Conservation (phyloP, 92 coral and sea anemone species). For the Isaurus tuberculatus region DNA sequence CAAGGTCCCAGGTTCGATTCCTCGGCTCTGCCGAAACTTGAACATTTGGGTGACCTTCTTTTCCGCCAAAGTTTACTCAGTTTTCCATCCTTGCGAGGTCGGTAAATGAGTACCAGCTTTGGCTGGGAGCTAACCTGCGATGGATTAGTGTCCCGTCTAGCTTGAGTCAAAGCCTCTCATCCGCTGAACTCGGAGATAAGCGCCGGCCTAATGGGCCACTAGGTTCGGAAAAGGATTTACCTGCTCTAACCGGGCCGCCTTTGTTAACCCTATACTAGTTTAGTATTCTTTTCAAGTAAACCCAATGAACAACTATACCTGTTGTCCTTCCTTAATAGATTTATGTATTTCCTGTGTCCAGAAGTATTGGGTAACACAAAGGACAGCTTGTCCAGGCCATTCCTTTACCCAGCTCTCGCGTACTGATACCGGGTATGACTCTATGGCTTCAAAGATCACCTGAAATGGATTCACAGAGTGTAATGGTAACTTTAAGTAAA, state of each 20-base stretch:
- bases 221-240: neutral
- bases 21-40: no score
- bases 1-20: no score
- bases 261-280: neutral
- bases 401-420: conserved; percentile 94
- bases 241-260: neutral
- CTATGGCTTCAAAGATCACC: conserved; percentile 94
- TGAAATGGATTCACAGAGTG: neutral
- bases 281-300: no score
- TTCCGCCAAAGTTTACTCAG: no score
- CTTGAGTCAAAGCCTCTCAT: no score
- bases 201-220: no score
- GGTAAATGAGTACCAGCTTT: no score
- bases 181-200: no score
- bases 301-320: conserved; percentile 50
- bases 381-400: conserved; percentile 98
- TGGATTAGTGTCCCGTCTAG: no score
- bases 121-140: no score
- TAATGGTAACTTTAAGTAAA: neutral
- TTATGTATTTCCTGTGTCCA: conserved; percentile 97
- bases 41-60: no score
- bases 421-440: conserved; percentile 76
- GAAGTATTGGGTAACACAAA: conserved; percentile 90
- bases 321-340: conserved; percentile 86
- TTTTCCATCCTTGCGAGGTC: no score